Evolutionary conservation across 2,113 vertebrate genomes (phyloP), one percentile per base, ranked within the genome.

Genomic region (Bubalus kerabau): DNA sequence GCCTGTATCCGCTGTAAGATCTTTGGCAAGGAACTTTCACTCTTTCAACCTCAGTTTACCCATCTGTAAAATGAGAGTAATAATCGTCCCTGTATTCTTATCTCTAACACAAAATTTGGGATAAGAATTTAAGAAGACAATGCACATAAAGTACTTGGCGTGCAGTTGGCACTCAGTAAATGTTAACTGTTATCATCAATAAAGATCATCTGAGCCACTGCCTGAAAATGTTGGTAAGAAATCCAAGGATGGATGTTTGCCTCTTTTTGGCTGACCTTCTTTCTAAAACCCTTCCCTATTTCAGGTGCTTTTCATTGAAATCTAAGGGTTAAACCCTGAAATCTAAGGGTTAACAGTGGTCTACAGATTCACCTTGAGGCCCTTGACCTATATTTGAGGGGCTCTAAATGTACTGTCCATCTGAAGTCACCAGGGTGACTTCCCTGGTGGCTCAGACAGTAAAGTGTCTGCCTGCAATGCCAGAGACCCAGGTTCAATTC

Each of bases 241-340:
- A 36, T 60, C 56, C 84, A 57, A 50, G 62, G 50, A 6, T 30
- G 50, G 64, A 52, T 11, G 8, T 32, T 56, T 32, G 19, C 7
- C 24, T 87, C 24, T 46, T 5, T 40, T 67, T 52, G 46, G 50
- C 52, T 54, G 83, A 94, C 36, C 11, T 52, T 83, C 57, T 71
- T 54, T 52, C 23, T 62, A 40, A 92, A 67, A 60, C 17, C 21
- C 23, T 87, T 82, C 30, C n/a, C 85, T 26, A 43, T 50, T 76
- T 78, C 40, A 50, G 54, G 50, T 12, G 46, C 12, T 81, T 57
- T 95, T 56, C 16, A 6, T 93, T 88, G 7, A 90, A 89, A 50
- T 90, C 48, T 91, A 74, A 71, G 76, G 48, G 64, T 76, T 16
- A 91, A 76, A 36, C 36, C 60, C 40, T 50, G 88, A 90, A 89